Evolutionary conservation across 1,140 invertebrate species (phyloP).

Genomic region (Trachymyrmex septentrionalis): DNA sequence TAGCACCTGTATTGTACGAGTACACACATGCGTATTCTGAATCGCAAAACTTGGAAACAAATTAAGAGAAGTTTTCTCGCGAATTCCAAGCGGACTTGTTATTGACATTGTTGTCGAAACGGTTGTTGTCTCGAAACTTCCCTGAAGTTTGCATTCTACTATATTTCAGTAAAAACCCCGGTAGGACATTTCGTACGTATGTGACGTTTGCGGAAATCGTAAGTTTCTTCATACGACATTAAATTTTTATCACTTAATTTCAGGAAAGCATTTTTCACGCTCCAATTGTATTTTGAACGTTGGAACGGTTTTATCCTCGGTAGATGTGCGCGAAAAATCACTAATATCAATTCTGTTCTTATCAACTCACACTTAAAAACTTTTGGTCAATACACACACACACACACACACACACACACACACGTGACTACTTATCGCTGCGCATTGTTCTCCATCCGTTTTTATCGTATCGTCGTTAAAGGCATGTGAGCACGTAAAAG

Average conservation of each 20-base stretch:
- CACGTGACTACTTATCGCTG: background rate
- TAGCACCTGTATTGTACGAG: background rate
- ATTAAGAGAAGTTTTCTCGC: constrained; percentile 25
- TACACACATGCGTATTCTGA: background rate
- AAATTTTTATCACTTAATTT: constrained; percentile 6
- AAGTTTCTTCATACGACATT: background rate
- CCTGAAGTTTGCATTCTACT: background rate
- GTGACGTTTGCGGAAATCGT: constrained; percentile 12
- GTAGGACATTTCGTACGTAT: background rate
- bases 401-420: too few species aligned
- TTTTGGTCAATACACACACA: background rate
- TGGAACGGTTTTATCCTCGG: background rate
- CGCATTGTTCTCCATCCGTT: constrained; percentile 14
- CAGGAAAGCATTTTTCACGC: background rate
- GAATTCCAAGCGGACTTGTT: constrained; percentile 21
- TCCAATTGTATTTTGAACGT: background rate
- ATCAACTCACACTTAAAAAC: constrained; percentile 9
- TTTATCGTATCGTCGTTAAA: constrained; percentile 25
- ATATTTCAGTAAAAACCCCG: constrained; percentile 25
- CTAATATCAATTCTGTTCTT: constrained; percentile 31
- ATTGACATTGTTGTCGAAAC: constrained; percentile 46
- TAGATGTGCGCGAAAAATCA: too few species aligned
- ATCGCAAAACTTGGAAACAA: constrained; percentile 18
- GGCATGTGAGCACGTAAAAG: constrained; percentile 18
- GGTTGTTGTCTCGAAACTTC: constrained; percentile 27